Evolutionary conservation across 2,797 vertebrate genomes (phyloP).

Genomic region (Leptoclinus maculatus): DNA sequence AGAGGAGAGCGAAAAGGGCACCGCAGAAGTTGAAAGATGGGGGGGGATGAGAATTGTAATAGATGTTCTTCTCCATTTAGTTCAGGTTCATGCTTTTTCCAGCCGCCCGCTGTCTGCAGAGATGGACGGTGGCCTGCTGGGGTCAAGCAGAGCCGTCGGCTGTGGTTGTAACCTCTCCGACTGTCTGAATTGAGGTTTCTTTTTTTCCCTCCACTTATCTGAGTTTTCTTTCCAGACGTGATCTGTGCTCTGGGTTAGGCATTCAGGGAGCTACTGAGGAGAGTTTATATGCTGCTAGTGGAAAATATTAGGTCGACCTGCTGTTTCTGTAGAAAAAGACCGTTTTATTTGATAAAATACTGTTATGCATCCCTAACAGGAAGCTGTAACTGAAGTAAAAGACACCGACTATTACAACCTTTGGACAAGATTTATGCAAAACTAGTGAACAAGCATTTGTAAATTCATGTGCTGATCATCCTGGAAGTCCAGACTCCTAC

Average conservation of each 20-base stretch:
- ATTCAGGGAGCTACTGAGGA: conserved; percentile 19
- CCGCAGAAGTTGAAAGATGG: conserved; percentile 74
- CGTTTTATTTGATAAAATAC: background rate
- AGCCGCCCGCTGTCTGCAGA: conserved; percentile 47
- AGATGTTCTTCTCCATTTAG: conserved; percentile 74
- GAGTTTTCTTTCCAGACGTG: conserved; percentile 38
- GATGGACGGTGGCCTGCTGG: conserved; percentile 55
- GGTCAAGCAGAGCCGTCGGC: conserved; percentile 67
- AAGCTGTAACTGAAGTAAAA: background rate
- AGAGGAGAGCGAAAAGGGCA: conserved; percentile 69
- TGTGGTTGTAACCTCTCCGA: conserved; percentile 59
- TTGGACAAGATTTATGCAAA: background rate
- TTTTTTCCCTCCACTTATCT: conserved; percentile 49
- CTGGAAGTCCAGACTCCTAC: background rate
- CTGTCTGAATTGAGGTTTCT: conserved; percentile 56
- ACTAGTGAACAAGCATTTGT: background rate
- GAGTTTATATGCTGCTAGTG: background rate
- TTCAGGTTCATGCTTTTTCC: conserved; percentile 61
- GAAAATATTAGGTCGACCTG: conserved; percentile 28
- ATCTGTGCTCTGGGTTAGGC: conserved; percentile 48
- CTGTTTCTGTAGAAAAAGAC: conserved; percentile 24
- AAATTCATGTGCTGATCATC: background rate
- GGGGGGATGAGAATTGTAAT: conserved; percentile 71
- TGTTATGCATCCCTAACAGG: background rate
- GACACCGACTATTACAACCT: background rate